A percentile compares a stretch with the other conserved stretches of the same genome.
phyloP scores from a whole-genome alignment of 1,140 invertebrate genomes.

The Drusus annulatus region DNA sequence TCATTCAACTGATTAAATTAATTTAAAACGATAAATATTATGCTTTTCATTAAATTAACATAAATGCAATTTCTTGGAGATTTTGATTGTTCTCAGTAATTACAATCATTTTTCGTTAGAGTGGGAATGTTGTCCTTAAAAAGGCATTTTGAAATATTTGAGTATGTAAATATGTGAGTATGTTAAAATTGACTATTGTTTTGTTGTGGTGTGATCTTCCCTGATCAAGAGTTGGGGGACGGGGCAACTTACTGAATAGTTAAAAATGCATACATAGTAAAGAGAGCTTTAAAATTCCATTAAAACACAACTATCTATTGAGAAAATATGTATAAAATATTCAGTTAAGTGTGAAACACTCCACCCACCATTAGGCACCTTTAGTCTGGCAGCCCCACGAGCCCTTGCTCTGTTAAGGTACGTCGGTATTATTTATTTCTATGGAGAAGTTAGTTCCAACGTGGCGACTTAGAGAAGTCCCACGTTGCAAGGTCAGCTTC shows the following conservation, averaged over 20 bases:
- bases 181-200: constrained; percentile 18
- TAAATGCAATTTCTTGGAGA: constrained; percentile 44
- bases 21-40: too few species aligned
- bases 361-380: constrained; percentile 59
- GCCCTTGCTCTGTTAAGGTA: constrained; percentile 53
- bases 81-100: constrained; percentile 11
- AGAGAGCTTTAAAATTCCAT: constrained; percentile 36
- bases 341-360: constrained; percentile 57
- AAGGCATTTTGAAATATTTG: background rate
- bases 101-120: constrained; percentile 1
- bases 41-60: background rate
- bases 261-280: constrained; percentile 30
- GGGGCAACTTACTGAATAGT: constrained; percentile 36
- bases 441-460: background rate
- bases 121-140: constrained; percentile 13
- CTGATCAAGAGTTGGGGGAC: constrained; percentile 21
- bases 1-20: too few species aligned
- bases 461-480: background rate
- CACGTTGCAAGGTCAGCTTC: constrained; percentile 28
- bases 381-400: constrained; percentile 51
- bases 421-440: constrained; percentile 56
- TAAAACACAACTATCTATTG: constrained; percentile 55
- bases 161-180: constrained; percentile 8
- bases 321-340: constrained; percentile 60
- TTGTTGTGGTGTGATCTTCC: constrained; percentile 16